These are phyloP conservation scores for Athrips mouffetella DNA, from an alignment of 2,888 invertebrate genomes.

Conservation along the genomic window DNA sequence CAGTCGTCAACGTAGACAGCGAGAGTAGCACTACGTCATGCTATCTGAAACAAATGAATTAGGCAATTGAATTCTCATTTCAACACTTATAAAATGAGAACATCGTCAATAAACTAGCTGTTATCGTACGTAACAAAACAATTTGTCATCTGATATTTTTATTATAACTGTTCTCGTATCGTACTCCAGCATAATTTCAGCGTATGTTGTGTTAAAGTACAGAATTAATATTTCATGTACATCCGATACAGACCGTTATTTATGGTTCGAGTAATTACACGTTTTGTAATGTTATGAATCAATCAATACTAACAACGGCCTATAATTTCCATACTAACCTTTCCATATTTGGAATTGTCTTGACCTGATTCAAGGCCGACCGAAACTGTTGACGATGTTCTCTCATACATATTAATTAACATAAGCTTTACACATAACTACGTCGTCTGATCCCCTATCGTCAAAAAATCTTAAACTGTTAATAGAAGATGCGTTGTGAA, in stretches of 20 bases:
- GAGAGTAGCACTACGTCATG: conserved; percentile 45
- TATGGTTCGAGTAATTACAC: neutral
- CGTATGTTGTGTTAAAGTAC: neutral
- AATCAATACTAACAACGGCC: neutral
- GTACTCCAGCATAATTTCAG: neutral
- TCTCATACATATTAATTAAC: too few relatives aligned
- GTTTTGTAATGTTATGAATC: neutral
- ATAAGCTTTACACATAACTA: too few relatives aligned
- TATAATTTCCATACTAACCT: neutral
- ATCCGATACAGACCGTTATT: neutral
- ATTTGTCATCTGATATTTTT: too few relatives aligned
- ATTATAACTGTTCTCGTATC: neutral
- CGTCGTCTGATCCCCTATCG: too few relatives aligned
- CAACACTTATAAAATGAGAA: neutral
- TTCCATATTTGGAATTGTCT: neutral
- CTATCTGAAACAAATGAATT: conserved; percentile 51
- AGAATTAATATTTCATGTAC: neutral
- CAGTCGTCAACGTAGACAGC: conserved; percentile 23
- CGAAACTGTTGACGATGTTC: too few relatives aligned
- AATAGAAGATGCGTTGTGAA: too few relatives aligned
- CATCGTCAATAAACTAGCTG: too few relatives aligned
- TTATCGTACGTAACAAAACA: too few relatives aligned
- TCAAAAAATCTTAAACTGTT: too few relatives aligned
- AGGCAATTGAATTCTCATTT: conserved; percentile 22
- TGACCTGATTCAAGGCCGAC: neutral